Evolutionary conservation across 1,140 invertebrate genomes (phyloP), one percentile per base, ranked within the genome.

Genomic region (Drosophila guanche): DNA sequence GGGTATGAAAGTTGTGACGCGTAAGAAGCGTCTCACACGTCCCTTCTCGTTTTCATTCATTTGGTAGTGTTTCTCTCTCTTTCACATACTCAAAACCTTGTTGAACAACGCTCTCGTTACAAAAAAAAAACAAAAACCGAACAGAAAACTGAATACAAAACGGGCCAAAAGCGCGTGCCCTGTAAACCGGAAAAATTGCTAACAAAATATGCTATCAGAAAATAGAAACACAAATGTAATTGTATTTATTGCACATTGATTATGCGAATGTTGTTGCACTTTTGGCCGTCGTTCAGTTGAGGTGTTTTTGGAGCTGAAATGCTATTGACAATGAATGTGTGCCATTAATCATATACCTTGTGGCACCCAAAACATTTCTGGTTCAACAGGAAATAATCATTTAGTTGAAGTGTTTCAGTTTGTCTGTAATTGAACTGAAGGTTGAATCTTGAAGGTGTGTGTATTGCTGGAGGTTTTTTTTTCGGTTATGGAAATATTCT

Each of bases 281-380:
- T 60, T 68, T 41, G 27, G 71, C 71, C 55, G 50, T 7, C 71
- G 33, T 29, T 74, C 65, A 74, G 69, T 70, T 74, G 74, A 74
- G 71, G 57, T 43, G 25, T 48, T 63, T 51, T 48, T 6, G 25
- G 10, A 4, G 33, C 33, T 37, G 1, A 4, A 37, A 29, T 67
- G 71, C 62, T 71, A 76, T 76, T 76, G 72, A 76, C 72, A 76
- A 67, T 76, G 72, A 76, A 76, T 75, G 54, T 50, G 6, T 33
- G 60, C 25, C 48, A 75, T 75, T 75, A 75, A 70, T 70, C 72
- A 75, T 75, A 75, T 71, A 71, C 72, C 66, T 53, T 50, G 71
- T 75, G 52, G 22, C 25, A 33, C 12, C 46, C 12, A 25, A 48
- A 57, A 75, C 71, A 67, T 58, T 75, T 75, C 71, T 71, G 71